A percentile compares a stretch with the other conserved stretches of the same genome.
These are phyloP conservation scores for Oncopodura yosiiana DNA, from an alignment of 1,140 invertebrate species.

Conservation along the genomic window DNA sequence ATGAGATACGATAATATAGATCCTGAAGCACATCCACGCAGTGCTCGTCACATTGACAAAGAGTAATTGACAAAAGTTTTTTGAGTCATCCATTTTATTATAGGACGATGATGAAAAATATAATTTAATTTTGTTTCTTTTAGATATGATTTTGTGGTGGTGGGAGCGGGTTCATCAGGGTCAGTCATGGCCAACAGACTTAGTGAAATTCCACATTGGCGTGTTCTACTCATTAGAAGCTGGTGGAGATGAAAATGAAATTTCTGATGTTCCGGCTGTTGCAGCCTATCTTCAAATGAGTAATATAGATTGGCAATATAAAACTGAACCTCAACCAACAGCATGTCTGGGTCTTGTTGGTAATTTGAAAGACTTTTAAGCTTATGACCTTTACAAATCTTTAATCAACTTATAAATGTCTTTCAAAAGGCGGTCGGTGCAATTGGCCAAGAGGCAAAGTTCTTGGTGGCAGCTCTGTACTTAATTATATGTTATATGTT, in stretches of 20 bases:
- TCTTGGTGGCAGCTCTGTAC: slow-evolving; percentile 67
- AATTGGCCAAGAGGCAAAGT: slow-evolving; percentile 79
- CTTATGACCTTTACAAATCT: not conserved
- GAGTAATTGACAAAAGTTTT: slow-evolving; percentile 24
- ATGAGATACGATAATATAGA: slow-evolving; percentile 69
- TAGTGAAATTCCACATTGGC: slow-evolving; percentile 68
- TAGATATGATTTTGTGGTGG: slow-evolving; percentile 75
- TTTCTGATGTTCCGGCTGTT: slow-evolving; percentile 75
- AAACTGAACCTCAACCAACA: slow-evolving; percentile 73
- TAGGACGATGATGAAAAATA: too few relatives aligned
- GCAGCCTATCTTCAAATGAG: slow-evolving; percentile 78
- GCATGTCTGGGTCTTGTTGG: slow-evolving; percentile 60
- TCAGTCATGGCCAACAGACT: slow-evolving; percentile 76
- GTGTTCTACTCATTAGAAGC: slow-evolving; percentile 78
- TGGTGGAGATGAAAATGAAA: slow-evolving; percentile 79
- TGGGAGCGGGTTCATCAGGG: slow-evolving; percentile 91
- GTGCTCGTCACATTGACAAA: slow-evolving; percentile 42
- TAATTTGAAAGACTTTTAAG: slow-evolving; percentile 6
- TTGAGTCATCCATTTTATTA: not conserved
- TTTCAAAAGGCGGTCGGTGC: slow-evolving; percentile 47
- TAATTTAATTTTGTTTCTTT: slow-evolving; percentile 44
- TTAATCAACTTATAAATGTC: not conserved
- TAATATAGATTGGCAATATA: slow-evolving; percentile 84
- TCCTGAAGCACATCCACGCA: slow-evolving; percentile 64
- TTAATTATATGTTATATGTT: slow-evolving; percentile 97